Evolutionary conservation across 2,888 invertebrate genomes (phyloP).

Genomic region (Heliconius sara): DNA sequence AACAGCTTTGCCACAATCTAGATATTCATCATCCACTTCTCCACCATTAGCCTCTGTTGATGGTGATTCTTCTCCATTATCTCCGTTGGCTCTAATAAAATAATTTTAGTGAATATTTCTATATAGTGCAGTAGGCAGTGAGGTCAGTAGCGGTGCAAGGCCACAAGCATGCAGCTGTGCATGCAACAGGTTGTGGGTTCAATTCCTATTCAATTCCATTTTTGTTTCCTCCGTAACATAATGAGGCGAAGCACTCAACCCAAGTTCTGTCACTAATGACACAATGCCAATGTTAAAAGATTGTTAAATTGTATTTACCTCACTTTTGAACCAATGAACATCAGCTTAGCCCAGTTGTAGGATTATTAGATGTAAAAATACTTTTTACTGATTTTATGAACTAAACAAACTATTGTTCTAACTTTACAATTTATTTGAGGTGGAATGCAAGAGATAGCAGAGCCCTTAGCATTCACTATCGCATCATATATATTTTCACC

Average conservation of each 20-base stretch:
- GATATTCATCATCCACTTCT: slow-evolving; percentile 85
- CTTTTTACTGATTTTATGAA: background rate
- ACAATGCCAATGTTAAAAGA: background rate
- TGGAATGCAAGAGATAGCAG: too few relatives aligned
- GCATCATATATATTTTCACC: background rate
- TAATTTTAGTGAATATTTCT: background rate
- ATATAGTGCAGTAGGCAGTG: too few relatives aligned
- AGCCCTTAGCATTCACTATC: too few relatives aligned
- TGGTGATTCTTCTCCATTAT: slow-evolving; percentile 66
- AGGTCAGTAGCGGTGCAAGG: too few relatives aligned
- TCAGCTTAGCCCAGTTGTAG: background rate
- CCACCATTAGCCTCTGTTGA: slow-evolving; percentile 63
- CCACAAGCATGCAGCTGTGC: too few relatives aligned
- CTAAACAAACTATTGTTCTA: background rate
- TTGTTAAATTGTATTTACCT: background rate
- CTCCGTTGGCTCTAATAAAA: slow-evolving; percentile 66
- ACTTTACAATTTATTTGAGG: too few relatives aligned
- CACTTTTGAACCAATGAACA: background rate
- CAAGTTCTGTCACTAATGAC: too few relatives aligned
- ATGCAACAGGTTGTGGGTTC: too few relatives aligned
- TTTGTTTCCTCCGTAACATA: too few relatives aligned
- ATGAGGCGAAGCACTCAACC: too few relatives aligned
- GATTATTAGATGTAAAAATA: background rate
- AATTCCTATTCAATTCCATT: too few relatives aligned
- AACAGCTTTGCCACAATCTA: slow-evolving; percentile 93